Percentiles rank a stretch among this genome's conserved stretches.
These are phyloP conservation scores for Strix aluco DNA, from an alignment of 2,113 vertebrate genomes.

Conservation along the genomic window DNA sequence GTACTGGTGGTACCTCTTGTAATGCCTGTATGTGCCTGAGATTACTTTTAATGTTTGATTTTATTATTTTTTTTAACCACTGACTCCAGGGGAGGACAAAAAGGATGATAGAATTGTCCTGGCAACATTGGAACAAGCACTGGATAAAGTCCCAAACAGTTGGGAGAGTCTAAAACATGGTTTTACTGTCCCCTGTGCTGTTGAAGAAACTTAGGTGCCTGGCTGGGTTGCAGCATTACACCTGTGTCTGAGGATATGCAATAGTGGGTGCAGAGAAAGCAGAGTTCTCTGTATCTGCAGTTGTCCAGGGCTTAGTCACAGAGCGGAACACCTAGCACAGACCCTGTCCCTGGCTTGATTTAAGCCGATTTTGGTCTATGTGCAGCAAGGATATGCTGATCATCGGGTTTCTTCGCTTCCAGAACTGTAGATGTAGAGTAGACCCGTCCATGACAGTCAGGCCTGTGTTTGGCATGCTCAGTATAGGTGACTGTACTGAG, in stretches of 20 bases:
- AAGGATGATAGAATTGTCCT: background rate
- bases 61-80: background rate
- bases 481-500: background rate
- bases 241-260: background rate
- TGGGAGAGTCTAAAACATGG: background rate
- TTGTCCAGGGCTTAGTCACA: background rate
- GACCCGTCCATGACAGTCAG: rapidly evolving
- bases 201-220: background rate
- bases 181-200: background rate
- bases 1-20: background rate
- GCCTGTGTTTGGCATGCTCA: background rate
- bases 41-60: background rate
- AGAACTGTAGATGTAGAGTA: background rate
- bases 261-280: background rate
- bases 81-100: background rate
- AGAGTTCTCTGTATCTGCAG: background rate
- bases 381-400: background rate
- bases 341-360: background rate
- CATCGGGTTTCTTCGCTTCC: background rate
- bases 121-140: background rate
- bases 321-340: background rate
- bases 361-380: background rate
- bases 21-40: rapidly evolving
- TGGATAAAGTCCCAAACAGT: background rate
- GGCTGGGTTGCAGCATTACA: background rate